Percentiles rank a stretch among this genome's conserved stretches.
phyloP scores from a whole-genome alignment of 2,113 vertebrate species.

The Poicephalus gulielmi region DNA sequence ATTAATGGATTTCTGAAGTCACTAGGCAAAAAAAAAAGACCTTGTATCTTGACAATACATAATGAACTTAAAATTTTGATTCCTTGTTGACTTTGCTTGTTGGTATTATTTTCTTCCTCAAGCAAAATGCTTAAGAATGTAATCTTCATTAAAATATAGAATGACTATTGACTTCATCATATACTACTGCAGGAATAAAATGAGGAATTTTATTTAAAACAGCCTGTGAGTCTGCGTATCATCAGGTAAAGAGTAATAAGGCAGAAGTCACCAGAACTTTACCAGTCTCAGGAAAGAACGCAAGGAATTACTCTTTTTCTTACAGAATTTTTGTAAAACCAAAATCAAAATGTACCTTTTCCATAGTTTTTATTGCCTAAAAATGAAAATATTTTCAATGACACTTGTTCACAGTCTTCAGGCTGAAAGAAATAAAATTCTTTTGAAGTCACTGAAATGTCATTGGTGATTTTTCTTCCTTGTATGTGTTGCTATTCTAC shows the following conservation, averaged over 20 bases:
- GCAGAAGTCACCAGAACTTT: not conserved
- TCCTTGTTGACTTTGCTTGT: not conserved
- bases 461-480: not conserved
- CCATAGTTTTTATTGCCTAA: not conserved
- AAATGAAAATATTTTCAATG: not conserved
- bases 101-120: not conserved
- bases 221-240: not conserved
- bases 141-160: not conserved
- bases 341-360: not conserved
- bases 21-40: accelerated
- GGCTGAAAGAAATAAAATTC: not conserved
- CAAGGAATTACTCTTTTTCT: not conserved
- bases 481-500: not conserved
- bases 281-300: not conserved
- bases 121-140: not conserved
- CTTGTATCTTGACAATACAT: not conserved
- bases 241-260: not conserved
- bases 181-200: not conserved
- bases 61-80: not conserved
- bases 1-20: not conserved
- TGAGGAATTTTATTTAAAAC: not conserved
- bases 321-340: not conserved
- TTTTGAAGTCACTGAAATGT: not conserved
- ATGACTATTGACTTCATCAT: not conserved
- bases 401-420: not conserved